Conservation (phyloP, 2,797 vertebrate genomes). For the Allobates femoralis region DNA sequence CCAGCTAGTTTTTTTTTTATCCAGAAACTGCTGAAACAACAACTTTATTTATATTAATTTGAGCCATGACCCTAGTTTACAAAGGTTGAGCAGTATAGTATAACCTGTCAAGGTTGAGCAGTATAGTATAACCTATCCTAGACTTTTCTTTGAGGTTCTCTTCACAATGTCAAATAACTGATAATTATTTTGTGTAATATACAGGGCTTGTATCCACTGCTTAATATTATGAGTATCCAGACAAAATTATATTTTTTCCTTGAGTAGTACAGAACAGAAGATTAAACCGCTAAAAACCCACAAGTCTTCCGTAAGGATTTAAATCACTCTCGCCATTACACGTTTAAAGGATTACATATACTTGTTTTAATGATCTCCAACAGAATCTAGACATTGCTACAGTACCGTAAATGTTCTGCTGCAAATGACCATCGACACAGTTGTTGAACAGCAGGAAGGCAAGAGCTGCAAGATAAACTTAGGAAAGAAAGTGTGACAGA, state of each 20-base stretch:
- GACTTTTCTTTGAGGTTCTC: not conserved
- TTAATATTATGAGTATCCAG: not conserved
- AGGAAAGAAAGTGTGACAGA: not conserved
- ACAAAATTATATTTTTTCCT: not conserved
- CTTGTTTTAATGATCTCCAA: slow-evolving; percentile 23
- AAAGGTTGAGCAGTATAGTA: no score
- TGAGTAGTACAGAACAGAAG: not conserved
- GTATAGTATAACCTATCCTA: not conserved
- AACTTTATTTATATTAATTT: not conserved
- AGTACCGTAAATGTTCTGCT: slow-evolving; percentile 3
- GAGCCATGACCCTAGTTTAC: not conserved
- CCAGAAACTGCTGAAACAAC: no score
- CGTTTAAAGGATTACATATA: slow-evolving; percentile 15
- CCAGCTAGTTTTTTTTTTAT: no score
- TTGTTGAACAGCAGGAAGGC: slow-evolving; percentile 19
- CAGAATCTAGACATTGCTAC: not conserved
- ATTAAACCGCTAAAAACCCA: not conserved
- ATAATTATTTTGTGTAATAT: not conserved
- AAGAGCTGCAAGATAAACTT: not conserved
- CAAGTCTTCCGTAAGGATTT: not conserved
- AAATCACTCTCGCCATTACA: slow-evolving; percentile 10
- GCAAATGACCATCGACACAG: slow-evolving; percentile 2
- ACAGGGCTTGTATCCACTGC: not conserved
- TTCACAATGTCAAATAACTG: not conserved
- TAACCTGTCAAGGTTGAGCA: no score